Evolutionary conservation across 2,888 invertebrate species (phyloP), one percentile per base, ranked within the genome.

Genomic region (Imbricaverruca yamaguchii): DNA sequence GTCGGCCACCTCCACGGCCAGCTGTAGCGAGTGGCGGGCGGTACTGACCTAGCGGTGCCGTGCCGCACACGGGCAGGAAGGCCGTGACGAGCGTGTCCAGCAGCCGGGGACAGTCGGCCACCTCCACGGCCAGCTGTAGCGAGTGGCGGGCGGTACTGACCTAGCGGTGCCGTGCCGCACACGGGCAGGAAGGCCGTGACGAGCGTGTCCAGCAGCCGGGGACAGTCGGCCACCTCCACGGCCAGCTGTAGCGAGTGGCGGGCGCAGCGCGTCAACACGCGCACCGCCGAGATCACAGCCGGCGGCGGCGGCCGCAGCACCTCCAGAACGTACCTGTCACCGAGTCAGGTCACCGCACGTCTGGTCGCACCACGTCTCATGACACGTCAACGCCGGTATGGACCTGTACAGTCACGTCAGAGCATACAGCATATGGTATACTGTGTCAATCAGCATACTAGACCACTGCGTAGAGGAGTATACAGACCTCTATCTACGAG

Each of bases 201-300:
- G 56, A 89, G 85, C 0, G 85, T 82, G 3, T 90, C 88, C 83
- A 96, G 88, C 23, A 96, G 89, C 84, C 91, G 89, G 0, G 91
- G 91, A 84, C 90, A 90, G 79, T 90, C 88, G 21, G 91, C 88
- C 81, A 96, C 90, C 86, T 89, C 90, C 67, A 89, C 87, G 0
- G 93, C 91, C 81, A 91, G 89, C 83, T 92, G 90, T 67, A 90
- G 87, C 13, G 94, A 95, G 87, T 95, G 93, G 85, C 95, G 91
- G 0, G 92, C 91, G 67, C 97, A 87, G 83, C 95, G 91, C 80
- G 91, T 93, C 80, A 97, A 88, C 84, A 96, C 91, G 87, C 94
- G 93, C 80, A 97, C 86, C 80, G 92, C 91, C 83, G 92, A 92
- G 23, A 92, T 90, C 0, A 94, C 91, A 82, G 92, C 92, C 85